Evolutionary conservation across 30 jellyfish, hydroid and myxozoan genomes (phyloP).

Genomic region (Aurelia aurita complex sp. Pacific): DNA sequence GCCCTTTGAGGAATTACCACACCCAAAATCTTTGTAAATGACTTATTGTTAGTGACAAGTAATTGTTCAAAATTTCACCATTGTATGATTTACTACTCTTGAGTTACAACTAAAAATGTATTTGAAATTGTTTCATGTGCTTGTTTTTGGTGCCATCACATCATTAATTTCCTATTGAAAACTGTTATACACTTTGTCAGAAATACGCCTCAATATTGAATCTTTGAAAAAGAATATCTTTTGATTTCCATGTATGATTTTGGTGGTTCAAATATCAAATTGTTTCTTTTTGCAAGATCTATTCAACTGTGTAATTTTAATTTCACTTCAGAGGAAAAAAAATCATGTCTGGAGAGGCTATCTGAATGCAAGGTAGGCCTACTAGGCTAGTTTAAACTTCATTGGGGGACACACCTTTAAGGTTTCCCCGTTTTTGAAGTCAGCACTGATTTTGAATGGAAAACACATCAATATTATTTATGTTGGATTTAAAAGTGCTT

Average conservation of each 20-base stretch:
- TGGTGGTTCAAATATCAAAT: constrained; percentile 12
- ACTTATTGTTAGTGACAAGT: not conserved
- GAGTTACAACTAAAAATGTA: not conserved
- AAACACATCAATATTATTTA: no score
- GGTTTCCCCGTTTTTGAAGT: no score
- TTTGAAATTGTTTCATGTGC: not conserved
- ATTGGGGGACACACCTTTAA: no score
- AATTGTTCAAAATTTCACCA: not conserved
- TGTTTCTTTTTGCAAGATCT: constrained; percentile 21
- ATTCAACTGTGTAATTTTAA: constrained; percentile 8
- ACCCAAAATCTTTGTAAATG: not conserved
- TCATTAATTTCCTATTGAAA: constrained; percentile 1
- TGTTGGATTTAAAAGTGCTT: no score
- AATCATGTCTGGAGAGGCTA: constrained; percentile 4
- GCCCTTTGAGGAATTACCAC: not conserved
- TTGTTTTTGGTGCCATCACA: constrained; percentile 5
- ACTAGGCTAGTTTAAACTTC: no score
- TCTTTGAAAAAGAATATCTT: not conserved
- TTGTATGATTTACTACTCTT: not conserved
- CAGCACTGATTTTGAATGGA: no score
- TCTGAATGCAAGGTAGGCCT: no score
- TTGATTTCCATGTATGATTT: constrained; percentile 8
- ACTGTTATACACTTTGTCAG: not conserved
- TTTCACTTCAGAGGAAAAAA: not conserved
- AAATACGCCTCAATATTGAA: constrained; percentile 10